Evolutionary conservation across 1,140 invertebrate genomes (phyloP).

Genomic region (Riptortus pedestris): DNA sequence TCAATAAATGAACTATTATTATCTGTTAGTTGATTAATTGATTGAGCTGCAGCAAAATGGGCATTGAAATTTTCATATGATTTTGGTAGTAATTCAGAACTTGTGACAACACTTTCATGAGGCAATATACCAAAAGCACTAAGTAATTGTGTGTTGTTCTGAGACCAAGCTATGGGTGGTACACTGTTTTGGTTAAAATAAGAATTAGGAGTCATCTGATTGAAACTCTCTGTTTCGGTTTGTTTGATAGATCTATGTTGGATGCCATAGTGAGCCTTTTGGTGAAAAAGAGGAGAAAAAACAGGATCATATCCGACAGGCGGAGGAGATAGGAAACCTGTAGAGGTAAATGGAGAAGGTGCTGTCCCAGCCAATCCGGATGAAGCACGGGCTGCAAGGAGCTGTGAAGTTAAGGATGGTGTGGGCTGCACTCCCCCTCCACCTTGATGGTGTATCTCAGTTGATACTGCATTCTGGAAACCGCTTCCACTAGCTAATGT

Average conservation of each 20-base stretch:
- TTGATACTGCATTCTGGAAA: constrained; percentile 47
- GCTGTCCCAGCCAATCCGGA: constrained; percentile 16
- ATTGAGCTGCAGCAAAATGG: constrained; percentile 52
- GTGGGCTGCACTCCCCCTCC: constrained; percentile 39
- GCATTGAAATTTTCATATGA: constrained; percentile 54
- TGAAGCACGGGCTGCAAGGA: constrained; percentile 38
- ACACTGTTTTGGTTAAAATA: constrained; percentile 52
- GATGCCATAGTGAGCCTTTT: constrained; percentile 42
- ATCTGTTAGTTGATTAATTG: constrained; percentile 42
- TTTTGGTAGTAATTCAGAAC: constrained; percentile 33
- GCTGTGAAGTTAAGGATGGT: constrained; percentile 48
- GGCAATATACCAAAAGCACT: constrained; percentile 66
- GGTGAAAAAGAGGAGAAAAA: constrained; percentile 57
- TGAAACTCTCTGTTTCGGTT: constrained; percentile 42
- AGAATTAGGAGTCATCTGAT: constrained; percentile 43
- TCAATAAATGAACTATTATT: constrained; percentile 24
- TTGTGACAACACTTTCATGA: constrained; percentile 51
- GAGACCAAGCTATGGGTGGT: constrained; percentile 43
- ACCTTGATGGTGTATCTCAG: constrained; percentile 36
- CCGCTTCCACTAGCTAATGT: constrained; percentile 50
- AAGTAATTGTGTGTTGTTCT: constrained; percentile 52
- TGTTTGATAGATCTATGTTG: constrained; percentile 44
- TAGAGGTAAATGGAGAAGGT: constrained; percentile 53
- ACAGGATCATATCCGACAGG: constrained; percentile 58
- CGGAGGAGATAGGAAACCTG: constrained; percentile 52